Base-by-base conservation (phyloP, 2,888 invertebrate species). In the Tachina fera region DNA sequence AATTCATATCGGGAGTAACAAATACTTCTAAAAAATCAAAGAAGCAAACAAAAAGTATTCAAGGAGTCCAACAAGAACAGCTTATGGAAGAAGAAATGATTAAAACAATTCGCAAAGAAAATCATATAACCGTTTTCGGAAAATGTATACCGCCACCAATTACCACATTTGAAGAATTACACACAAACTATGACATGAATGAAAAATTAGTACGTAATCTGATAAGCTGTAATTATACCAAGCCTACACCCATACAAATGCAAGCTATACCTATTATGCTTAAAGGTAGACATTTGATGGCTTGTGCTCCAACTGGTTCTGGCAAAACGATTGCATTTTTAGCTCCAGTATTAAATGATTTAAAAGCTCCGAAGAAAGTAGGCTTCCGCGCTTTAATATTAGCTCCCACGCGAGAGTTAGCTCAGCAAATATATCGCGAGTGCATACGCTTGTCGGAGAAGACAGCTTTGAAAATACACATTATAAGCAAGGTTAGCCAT, bases 321-420 rank as follows among this genome's bases (percentile, higher is more conserved):
- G 99, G 99, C 10, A 99, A 99, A 93, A 99, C 99, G 0, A 96
- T 97, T 1, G 98, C 99, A 0, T 99, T 99, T 93, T 94, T 99
- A 0, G 92, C 98, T 5, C 99, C 99, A 0, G 94, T 99, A 11
- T 94, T 99, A 47, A 96, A 97, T 89, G 93, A 95, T 0, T 93
- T 99, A 56, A 94, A 94, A 16, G 94, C 94, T 56, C 97, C 96
- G 0, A 93, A 94, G 88, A 95, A 95, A 70, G 94, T 95, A 31
- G 98, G 98, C 0, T 96, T 97, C 74, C 94, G 98, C 86, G 98
- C 98, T 10, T 93, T 99, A 2, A 95, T 99, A 63, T 94, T 99
- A 13, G 97, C 97, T 88, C 99, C 99, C 9, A 99, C 99, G 0
- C 94, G 98, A 88, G 99, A 99, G 93, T 94, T 99, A 68, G 98